Evolutionary conservation across 1,140 invertebrate genomes (phyloP).

Genomic region (Nebria ingens): DNA sequence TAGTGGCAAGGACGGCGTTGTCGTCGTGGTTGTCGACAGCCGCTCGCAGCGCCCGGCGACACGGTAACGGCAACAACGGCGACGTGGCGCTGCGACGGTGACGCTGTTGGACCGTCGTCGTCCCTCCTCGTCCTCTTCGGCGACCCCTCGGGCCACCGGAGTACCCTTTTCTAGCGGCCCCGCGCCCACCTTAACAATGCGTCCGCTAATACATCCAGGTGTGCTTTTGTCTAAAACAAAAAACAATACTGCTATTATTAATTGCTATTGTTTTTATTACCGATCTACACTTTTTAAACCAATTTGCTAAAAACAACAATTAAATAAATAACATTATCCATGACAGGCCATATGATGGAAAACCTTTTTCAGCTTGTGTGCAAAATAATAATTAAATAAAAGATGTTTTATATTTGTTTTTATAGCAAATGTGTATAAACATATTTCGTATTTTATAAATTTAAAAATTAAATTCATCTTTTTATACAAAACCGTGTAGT

Average conservation of each 20-base stretch:
- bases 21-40: not conserved
- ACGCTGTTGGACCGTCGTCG: not conserved
- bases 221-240: slow-evolving; percentile 80
- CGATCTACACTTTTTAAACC: not conserved
- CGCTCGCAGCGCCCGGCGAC: not conserved
- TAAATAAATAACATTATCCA: too few relatives aligned
- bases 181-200: slow-evolving; percentile 84
- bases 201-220: slow-evolving; percentile 86
- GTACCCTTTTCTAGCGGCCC: slow-evolving; percentile 56
- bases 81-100: not conserved
- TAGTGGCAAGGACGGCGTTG: not conserved
- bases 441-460: too few relatives aligned
- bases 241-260: slow-evolving; percentile 17
- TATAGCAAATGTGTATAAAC: too few relatives aligned
- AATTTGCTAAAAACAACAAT: too few relatives aligned
- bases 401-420: too few relatives aligned
- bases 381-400: too few relatives aligned
- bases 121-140: not conserved
- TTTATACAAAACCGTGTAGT: too few relatives aligned
- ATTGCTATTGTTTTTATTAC: not conserved
- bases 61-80: not conserved
- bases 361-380: too few relatives aligned
- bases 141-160: not conserved
- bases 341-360: not conserved
- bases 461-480: too few relatives aligned